Evolutionary conservation across 2,888 invertebrate species (phyloP).

Genomic region (Cremastobaeus sp.): DNA sequence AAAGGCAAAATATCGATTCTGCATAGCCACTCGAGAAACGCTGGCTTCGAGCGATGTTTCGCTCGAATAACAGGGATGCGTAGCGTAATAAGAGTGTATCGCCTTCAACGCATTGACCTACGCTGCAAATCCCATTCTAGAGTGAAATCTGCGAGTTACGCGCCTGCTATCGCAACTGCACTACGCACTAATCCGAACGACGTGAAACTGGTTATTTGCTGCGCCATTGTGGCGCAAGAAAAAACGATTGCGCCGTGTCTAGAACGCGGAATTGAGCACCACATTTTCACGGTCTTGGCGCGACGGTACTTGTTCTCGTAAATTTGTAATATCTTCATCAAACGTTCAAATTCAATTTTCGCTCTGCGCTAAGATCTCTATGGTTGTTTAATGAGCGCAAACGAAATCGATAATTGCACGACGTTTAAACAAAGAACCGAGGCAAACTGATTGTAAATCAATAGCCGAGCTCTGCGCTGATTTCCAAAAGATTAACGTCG

Average conservation of each 20-base stretch:
- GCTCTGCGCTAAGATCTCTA: neutral
- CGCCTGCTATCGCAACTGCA: slow-evolving; percentile 41
- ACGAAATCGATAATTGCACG: slow-evolving; percentile 8
- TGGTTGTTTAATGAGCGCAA: neutral
- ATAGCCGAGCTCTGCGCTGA: slow-evolving; percentile 6
- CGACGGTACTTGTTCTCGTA: neutral
- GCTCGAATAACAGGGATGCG: slow-evolving; percentile 54
- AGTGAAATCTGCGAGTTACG: slow-evolving; percentile 49
- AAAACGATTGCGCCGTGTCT: neutral
- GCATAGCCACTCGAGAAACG: slow-evolving; percentile 53
- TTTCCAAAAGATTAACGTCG: slow-evolving; percentile 1
- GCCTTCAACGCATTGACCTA: slow-evolving; percentile 51
- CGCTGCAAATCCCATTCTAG: slow-evolving; percentile 46
- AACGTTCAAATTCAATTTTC: slow-evolving; percentile 9
- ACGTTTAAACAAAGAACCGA: neutral
- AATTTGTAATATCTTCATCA: slow-evolving; percentile 29
- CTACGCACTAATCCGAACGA: slow-evolving; percentile 48
- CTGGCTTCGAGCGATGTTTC: slow-evolving; percentile 51
- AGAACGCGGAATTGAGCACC: neutral
- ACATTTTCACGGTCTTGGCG: slow-evolving; percentile 8
- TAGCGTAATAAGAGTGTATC: slow-evolving; percentile 57
- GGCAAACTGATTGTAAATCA: slow-evolving; percentile 7
- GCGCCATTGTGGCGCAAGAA: slow-evolving; percentile 21
- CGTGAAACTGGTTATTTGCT: slow-evolving; percentile 36
- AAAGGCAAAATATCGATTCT: slow-evolving; percentile 54